Percentiles rank a stretch among this genome's conserved stretches.
These are phyloP conservation scores for Ascidia mentula DNA, from an alignment of 23 tunicate genomes.

Conservation along the genomic window DNA sequence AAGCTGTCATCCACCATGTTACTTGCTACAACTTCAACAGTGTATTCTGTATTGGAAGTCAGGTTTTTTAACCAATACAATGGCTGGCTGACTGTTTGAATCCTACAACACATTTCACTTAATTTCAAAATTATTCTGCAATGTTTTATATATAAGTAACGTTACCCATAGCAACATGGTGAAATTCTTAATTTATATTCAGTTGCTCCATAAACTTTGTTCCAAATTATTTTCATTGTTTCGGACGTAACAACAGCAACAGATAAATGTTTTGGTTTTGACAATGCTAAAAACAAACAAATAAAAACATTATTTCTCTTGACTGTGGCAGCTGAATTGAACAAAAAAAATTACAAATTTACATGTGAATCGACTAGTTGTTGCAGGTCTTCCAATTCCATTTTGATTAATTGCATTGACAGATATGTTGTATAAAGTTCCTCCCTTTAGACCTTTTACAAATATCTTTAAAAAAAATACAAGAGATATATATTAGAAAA, in stretches of 20 bases:
- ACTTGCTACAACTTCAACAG: neutral
- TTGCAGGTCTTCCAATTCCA: neutral
- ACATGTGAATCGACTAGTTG: neutral
- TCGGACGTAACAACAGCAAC: neutral
- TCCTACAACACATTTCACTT: neutral
- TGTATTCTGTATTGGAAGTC: neutral
- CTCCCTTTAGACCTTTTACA: neutral
- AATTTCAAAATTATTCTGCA: neutral
- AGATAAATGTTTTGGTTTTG: neutral
- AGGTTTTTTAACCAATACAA: conserved; percentile 2
- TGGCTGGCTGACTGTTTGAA: neutral
- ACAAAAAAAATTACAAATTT: no score
- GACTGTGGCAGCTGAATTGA: no score
- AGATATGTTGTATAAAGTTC: neutral
- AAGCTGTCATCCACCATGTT: neutral
- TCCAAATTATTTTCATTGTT: neutral
- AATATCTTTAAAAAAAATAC: neutral
- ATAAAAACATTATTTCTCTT: neutral
- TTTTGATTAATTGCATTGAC: neutral
- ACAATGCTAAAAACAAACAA: neutral
- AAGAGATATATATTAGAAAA: no score
- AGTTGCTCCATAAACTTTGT: neutral
- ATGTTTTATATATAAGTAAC: neutral
- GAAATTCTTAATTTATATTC: neutral
- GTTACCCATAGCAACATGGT: neutral